Evolutionary conservation across 2,888 invertebrate genomes (phyloP).

Genomic region (Lasioglossum pauxillum): DNA sequence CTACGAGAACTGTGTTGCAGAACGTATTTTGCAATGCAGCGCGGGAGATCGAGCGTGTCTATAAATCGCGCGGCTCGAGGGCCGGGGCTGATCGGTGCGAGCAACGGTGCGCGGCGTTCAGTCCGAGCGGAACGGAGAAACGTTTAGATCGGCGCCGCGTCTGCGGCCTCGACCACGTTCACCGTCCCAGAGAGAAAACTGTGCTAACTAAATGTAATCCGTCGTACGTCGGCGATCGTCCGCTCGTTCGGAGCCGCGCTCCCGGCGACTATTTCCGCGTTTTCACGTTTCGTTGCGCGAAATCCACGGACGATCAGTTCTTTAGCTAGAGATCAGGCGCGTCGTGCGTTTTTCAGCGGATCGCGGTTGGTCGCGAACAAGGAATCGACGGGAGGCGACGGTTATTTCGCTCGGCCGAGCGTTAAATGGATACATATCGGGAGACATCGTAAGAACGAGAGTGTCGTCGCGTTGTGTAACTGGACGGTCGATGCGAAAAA

Average conservation of each 20-base stretch:
- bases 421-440: slow-evolving; percentile 55
- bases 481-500: neutral
- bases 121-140: slow-evolving; percentile 68
- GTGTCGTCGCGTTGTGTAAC: slow-evolving; percentile 4
- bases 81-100: slow-evolving; percentile 27
- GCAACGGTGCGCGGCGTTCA: slow-evolving; percentile 38
- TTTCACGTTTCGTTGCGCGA: slow-evolving; percentile 34
- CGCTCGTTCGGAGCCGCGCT: slow-evolving; percentile 21
- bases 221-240: slow-evolving; percentile 36
- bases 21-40: slow-evolving; percentile 33
- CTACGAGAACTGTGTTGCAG: neutral
- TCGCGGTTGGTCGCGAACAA: slow-evolving; percentile 21
- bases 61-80: slow-evolving; percentile 28
- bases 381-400: slow-evolving; percentile 5
- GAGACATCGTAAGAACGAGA: slow-evolving; percentile 21
- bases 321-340: neutral
- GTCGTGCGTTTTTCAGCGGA: slow-evolving; percentile 1
- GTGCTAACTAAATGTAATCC: slow-evolving; percentile 68
- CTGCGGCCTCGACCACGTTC: slow-evolving; percentile 70
- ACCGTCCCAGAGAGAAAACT: slow-evolving; percentile 68
- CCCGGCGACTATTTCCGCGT: slow-evolving; percentile 44
- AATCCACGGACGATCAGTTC: neutral
- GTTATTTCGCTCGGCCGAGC: slow-evolving; percentile 65
- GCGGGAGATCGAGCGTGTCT: slow-evolving; percentile 34
- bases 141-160: slow-evolving; percentile 76